Base-by-base conservation (phyloP, 2,888 invertebrate species). In the Sinhomidia bicolor region DNA sequence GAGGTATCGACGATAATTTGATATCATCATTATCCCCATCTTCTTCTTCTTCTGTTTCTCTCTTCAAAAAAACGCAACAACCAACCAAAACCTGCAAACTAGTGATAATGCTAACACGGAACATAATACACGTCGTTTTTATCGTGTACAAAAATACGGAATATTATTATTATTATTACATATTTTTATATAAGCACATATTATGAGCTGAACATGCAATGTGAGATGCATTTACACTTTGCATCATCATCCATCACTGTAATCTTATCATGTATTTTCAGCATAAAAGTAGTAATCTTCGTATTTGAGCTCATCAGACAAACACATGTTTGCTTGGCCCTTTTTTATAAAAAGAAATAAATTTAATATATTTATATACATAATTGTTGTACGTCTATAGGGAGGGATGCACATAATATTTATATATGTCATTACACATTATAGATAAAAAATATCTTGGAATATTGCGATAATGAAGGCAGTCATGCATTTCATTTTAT, bases 1-100 rank as follows among this genome's bases (percentile, higher is more conserved):
- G 65, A 51, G 86, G 80, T 71, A 80, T 86, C n/a, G n/a, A n/a
- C 86, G 86, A 86, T 86, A 86, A 86, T 86, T 86, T 86, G 86
- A 86, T 86, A 86, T 86, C 86, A 86, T 86, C 86, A 86, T 86
- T 86, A 86, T 80, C 65, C 29, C 23, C 26, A 14, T 44, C 26
- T 78, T 29, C 3, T n/a, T n/a, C n/a, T n/a, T n/a, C n/a, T n/a
- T n/a, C n/a, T n/a, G n/a, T n/a, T n/a, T n/a, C n/a, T n/a, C n/a
- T n/a, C n/a, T n/a, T n/a, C 12, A 20, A 10, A 9, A 44, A 71
- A 71, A 44, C 44, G 12, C 47, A 71, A 44, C 71, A 71, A 44
- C 71, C 71, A 71, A 71, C 71, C 71, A 71, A 41, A 44, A 41
- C 3, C 26, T 6, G 12, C 71, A 41, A 60, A 26, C 17, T 14